A percentile compares a stretch with the other conserved stretches of the same genome.
These are phyloP conservation scores for Chondrosia reniformis DNA, from an alignment of 37 sponge, comb jelly and placozoan genomes.

Conservation along the genomic window DNA sequence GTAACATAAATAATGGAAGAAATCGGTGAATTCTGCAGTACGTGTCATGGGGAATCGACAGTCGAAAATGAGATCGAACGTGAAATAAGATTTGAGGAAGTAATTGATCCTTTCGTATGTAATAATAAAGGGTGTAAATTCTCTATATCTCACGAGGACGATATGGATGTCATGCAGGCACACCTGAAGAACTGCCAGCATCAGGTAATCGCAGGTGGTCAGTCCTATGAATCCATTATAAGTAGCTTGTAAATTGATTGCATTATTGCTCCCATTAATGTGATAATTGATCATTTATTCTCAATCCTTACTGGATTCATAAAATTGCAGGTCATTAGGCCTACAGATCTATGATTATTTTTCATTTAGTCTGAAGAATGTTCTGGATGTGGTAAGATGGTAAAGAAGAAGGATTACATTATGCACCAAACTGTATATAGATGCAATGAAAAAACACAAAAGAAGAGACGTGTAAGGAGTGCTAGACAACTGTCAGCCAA, in stretches of 20 bases:
- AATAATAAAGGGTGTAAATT: constrained; percentile 21
- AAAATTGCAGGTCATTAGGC: no score
- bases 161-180: constrained; percentile 8
- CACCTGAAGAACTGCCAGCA: constrained; percentile 53
- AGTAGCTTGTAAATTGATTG: no score
- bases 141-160: background rate
- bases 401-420: background rate
- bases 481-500: constrained; percentile 39
- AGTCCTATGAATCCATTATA: no score
- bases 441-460: constrained; percentile 59
- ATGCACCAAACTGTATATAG: constrained; percentile 56
- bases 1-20: no score
- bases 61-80: background rate
- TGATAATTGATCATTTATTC: no score
- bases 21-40: no score
- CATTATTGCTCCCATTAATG: no score
- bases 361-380: constrained; percentile 3
- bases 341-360: background rate
- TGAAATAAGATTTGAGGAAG: background rate
- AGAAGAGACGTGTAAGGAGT: constrained; percentile 46
- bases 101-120: background rate
- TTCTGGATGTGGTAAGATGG: constrained; percentile 11
- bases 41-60: no score
- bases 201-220: no score
- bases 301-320: no score